Evolutionary conservation across 2,888 invertebrate species (phyloP).

Genomic region (Spodoptera littoralis): DNA sequence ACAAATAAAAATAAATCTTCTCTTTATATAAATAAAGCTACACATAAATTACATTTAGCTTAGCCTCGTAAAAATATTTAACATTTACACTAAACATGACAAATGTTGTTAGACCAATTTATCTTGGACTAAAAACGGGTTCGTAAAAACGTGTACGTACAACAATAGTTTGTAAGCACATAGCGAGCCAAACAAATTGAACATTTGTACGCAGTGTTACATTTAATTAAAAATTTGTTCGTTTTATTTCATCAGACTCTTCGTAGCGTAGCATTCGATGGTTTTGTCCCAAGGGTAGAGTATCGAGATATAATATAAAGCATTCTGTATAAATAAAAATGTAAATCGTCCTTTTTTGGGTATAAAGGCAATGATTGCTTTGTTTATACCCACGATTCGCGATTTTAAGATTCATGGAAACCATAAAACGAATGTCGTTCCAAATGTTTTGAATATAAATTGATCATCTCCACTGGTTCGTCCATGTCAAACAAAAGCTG

Average conservation of each 20-base stretch:
- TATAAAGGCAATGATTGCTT: conserved; percentile 22
- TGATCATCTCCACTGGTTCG: conserved; percentile 36
- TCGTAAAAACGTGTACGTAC: conserved; percentile 20
- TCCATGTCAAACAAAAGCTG: conserved; percentile 15
- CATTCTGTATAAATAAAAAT: conserved; percentile 25
- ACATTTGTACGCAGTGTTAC: conserved; percentile 34
- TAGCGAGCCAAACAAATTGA: conserved; percentile 29
- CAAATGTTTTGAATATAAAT: conserved; percentile 48
- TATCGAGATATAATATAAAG: conserved; percentile 41
- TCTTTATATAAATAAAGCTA: not conserved
- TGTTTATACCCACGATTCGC: conserved; percentile 24
- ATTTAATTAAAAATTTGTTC: conserved; percentile 50
- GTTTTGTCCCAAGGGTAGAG: conserved; percentile 48
- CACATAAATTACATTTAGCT: conserved; percentile 23
- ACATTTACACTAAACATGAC: conserved; percentile 16
- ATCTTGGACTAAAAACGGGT: conserved; percentile 5
- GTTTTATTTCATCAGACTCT: conserved; percentile 43
- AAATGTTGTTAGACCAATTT: conserved; percentile 16
- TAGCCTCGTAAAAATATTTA: conserved; percentile 14
- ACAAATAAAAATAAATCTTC: conserved; percentile 4
- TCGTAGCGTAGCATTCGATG: conserved; percentile 29
- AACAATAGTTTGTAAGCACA: conserved; percentile 18
- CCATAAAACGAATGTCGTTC: conserved; percentile 42
- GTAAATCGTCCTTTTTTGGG: conserved; percentile 34
- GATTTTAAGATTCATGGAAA: conserved; percentile 45